Base-by-base conservation (phyloP, 1,140 invertebrate species). In the Megalonaias nervosa region DNA sequence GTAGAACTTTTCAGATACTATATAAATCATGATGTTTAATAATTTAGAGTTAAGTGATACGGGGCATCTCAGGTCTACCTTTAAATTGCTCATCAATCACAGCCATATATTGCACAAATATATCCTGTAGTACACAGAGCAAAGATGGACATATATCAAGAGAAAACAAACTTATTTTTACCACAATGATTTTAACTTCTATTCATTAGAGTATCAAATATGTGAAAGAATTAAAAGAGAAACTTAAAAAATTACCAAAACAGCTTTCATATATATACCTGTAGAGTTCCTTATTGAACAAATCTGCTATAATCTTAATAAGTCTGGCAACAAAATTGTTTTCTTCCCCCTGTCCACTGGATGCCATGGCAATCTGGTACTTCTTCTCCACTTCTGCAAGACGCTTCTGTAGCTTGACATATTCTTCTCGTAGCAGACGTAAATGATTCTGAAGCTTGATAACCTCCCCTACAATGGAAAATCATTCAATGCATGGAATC, bases 401-500 rank as follows among this genome's bases (percentile, higher is more conserved):
- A 77, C 94, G 93, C n/a, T 93, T 93, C 87, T 97, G 96, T 19
- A 98, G 92, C 90, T 97, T 97, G 1, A 96, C 94, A 91, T 98
- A 98, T 89, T 98, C 96, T 84, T 97, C 95, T 87, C 96, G 94
- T 61, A 98, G 91, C 68, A 98, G 91, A 61, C 93, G 90, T 80
- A 99, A 92, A 88, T 98, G 96, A 85, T 96, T 95, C 88, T 97
- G 95, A 83, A 97, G 93, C 89, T 98, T 97, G 16, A 69, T 73
- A 17, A 90, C 87, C 77, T 90, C 88, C 19, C 75, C 83, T 82
- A 15, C 64, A 70, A 74, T n/a, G 48, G 23, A 55, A 31, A 73
- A 19, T 12, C 21, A n/a, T 62, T 62, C 11, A 62, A n/a, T 48
- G 38, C 4, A 48, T 11, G 0, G 6, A 48, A 11, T 48, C 38